phyloP scores from a whole-genome alignment of 2,888 invertebrate genomes.

The Eristalinus aeneus region DNA sequence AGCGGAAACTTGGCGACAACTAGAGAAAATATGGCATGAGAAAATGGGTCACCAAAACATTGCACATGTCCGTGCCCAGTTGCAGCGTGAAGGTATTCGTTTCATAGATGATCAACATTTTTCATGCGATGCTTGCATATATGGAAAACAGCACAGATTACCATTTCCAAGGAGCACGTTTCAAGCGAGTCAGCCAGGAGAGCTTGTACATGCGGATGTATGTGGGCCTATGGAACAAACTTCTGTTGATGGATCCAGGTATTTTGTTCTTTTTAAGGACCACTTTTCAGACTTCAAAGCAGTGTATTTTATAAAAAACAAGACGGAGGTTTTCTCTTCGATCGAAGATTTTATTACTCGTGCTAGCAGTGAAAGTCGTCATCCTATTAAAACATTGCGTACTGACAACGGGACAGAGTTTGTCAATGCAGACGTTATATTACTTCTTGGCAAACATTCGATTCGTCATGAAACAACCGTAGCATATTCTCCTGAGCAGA shows the following conservation, averaged over 20 bases:
- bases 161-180: slow-evolving; percentile 14
- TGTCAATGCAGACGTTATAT: slow-evolving; percentile 34
- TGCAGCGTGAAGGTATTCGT: slow-evolving; percentile 17
- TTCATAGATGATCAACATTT: slow-evolving; percentile 23
- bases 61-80: slow-evolving; percentile 41
- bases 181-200: slow-evolving; percentile 29
- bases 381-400: slow-evolving; percentile 70
- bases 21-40: slow-evolving; percentile 19
- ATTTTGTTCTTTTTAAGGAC: slow-evolving; percentile 70
- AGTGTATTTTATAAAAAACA: slow-evolving; percentile 66
- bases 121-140: slow-evolving; percentile 2
- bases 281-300: slow-evolving; percentile 56
- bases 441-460: slow-evolving; percentile 14
- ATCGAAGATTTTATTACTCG: slow-evolving; percentile 44
- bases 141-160: slow-evolving; percentile 18
- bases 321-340: slow-evolving; percentile 52
- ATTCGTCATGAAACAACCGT: slow-evolving; percentile 52
- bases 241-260: slow-evolving; percentile 66
- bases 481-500: slow-evolving; percentile 61
- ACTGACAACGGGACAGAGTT: slow-evolving; percentile 72
- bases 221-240: slow-evolving; percentile 70
- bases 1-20: not conserved
- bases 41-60: slow-evolving; percentile 65
- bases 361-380: slow-evolving; percentile 70
- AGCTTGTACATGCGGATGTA: slow-evolving; percentile 72